phyloP scores from a whole-genome alignment of 1,140 invertebrate genomes.

The Drosophila sp. region DNA sequence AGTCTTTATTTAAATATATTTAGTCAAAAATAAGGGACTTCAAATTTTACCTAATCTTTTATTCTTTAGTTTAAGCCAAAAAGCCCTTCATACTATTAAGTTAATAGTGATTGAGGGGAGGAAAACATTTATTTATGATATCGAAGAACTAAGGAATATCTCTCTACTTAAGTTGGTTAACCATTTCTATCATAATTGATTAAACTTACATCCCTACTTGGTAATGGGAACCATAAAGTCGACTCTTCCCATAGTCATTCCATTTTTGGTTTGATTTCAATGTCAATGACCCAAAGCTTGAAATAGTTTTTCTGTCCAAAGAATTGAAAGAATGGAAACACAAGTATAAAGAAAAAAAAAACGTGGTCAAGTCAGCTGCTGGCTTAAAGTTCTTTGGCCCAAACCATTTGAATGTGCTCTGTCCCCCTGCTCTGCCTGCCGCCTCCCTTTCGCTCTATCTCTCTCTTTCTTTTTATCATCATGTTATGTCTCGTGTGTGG shows the following conservation, averaged over 20 bases:
- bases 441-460: background rate
- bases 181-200: too few species aligned
- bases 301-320: slow-evolving; percentile 7
- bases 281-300: slow-evolving; percentile 14
- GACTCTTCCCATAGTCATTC: background rate
- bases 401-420: slow-evolving; percentile 53
- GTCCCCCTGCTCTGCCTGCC: background rate
- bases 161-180: too few species aligned
- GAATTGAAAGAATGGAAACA: background rate
- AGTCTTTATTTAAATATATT: too few species aligned
- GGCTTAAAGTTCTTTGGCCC: slow-evolving; percentile 50
- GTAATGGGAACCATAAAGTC: background rate
- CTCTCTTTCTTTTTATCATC: slow-evolving; percentile 10
- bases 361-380: slow-evolving; percentile 49
- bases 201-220: too few species aligned
- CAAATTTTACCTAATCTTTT: too few species aligned
- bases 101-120: too few species aligned
- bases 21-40: too few species aligned
- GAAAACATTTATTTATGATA: too few species aligned
- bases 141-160: too few species aligned
- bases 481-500: slow-evolving; percentile 15
- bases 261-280: slow-evolving; percentile 14
- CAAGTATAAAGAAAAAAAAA: slow-evolving; percentile 8
- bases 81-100: too few species aligned
- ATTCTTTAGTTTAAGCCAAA: too few species aligned